Conservation (phyloP, 2,888 invertebrate species). For the Liodrosophila aerea region DNA sequence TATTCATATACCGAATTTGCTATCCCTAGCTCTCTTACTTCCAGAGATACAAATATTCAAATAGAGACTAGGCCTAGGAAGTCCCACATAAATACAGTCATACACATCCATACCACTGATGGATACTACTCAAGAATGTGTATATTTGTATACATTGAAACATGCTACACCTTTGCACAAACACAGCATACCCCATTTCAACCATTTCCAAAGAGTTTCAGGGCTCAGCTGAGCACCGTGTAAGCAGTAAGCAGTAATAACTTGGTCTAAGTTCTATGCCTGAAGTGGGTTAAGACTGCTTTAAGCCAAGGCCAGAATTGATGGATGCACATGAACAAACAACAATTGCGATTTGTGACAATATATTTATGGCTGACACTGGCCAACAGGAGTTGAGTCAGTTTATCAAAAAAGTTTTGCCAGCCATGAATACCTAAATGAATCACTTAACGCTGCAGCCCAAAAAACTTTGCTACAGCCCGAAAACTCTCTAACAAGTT, state of each 20-base stretch:
- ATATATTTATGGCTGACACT: not conserved
- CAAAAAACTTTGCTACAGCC: constrained; percentile 36
- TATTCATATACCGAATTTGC: too few species aligned
- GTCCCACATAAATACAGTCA: too few species aligned
- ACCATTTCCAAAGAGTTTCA: constrained; percentile 8
- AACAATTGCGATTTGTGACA: not conserved
- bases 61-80: too few species aligned
- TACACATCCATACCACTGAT: too few species aligned
- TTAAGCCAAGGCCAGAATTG: constrained; percentile 12
- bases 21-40: too few species aligned
- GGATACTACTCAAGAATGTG: too few species aligned
- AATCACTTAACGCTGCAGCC: constrained; percentile 37
- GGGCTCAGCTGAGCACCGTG: constrained; percentile 51
- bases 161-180: too few species aligned
- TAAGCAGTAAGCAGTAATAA: constrained; percentile 5
- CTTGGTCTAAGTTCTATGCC: constrained; percentile 33
- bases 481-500: constrained; percentile 22
- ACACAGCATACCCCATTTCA: too few species aligned
- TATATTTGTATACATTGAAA: too few species aligned
- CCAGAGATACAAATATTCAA: too few species aligned
- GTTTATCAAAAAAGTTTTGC: not conserved
- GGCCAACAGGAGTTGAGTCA: not conserved
- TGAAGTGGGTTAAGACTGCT: constrained; percentile 47
- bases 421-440: constrained; percentile 5
- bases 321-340: constrained; percentile 27